A percentile compares a stretch with the other conserved stretches of the same genome.
phyloP scores from a whole-genome alignment of 2,888 invertebrate genomes.

The Caenorhabditis virilis region DNA sequence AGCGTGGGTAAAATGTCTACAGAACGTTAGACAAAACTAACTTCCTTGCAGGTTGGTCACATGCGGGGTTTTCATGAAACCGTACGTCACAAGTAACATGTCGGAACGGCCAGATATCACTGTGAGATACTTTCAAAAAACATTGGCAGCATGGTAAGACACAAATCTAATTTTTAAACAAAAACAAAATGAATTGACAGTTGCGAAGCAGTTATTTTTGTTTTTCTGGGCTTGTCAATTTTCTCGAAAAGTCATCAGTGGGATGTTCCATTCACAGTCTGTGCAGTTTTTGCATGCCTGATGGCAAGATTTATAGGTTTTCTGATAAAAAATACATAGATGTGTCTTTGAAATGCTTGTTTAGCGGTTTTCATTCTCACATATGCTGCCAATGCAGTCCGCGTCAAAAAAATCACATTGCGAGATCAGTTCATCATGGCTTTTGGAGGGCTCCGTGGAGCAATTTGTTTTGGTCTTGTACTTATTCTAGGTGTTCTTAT shows the following conservation, averaged over 20 bases:
- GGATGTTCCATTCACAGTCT: conserved; percentile 90
- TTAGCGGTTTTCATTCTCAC: conserved; percentile 77
- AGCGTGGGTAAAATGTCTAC: no score
- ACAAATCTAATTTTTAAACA: not conserved
- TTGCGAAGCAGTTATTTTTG: conserved; percentile 97
- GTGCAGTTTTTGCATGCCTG: conserved; percentile 89
- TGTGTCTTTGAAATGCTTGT: conserved; percentile 1
- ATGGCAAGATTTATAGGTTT: conserved; percentile 86
- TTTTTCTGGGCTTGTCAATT: conserved; percentile 97
- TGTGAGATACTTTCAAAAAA: conserved; percentile 89
- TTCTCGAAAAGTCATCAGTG: conserved; percentile 87
- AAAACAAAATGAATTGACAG: conserved; percentile 68
- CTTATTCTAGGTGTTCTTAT: conserved; percentile 78
- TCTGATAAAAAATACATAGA: not conserved
- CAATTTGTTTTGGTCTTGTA: conserved; percentile 86
- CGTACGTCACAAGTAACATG: conserved; percentile 60
- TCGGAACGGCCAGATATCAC: conserved; percentile 57
- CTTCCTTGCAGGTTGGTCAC: conserved; percentile 84
- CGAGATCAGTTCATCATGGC: conserved; percentile 82
- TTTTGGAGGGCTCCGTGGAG: conserved; percentile 92
- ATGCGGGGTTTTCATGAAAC: conserved; percentile 93
- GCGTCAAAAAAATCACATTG: conserved; percentile 83
- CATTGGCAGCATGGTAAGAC: conserved; percentile 81
- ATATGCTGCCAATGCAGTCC: conserved; percentile 86
- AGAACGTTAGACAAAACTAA: conserved; percentile 71